phyloP scores from a whole-genome alignment of 2,797 vertebrate genomes.

The Microctenopoma stevenorrisi region DNA sequence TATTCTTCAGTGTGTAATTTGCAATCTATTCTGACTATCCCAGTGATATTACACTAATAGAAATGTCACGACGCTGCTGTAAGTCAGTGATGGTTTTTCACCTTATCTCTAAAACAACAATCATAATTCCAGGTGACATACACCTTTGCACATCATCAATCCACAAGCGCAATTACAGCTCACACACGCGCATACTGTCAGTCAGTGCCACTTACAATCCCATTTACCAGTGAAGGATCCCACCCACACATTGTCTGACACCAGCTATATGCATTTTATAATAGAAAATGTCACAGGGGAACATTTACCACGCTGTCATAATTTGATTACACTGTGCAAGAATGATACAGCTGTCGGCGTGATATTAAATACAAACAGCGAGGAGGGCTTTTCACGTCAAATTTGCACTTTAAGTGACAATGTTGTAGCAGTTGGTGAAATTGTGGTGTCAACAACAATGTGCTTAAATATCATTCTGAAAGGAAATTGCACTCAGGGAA shows the following conservation, averaged over 20 bases:
- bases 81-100: slow-evolving; percentile 20
- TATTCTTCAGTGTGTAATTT: not conserved
- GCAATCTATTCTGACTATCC: not conserved
- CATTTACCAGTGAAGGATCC: slow-evolving; percentile 67
- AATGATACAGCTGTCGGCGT: slow-evolving; percentile 77
- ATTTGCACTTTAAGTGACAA: slow-evolving; percentile 77
- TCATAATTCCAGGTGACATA: slow-evolving; percentile 64
- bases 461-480: slow-evolving; percentile 68
- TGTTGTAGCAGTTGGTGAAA: slow-evolving; percentile 66
- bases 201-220: slow-evolving; percentile 74
- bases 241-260: slow-evolving; percentile 75
- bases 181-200: slow-evolving; percentile 58
- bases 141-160: slow-evolving; percentile 71
- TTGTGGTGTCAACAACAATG: slow-evolving; percentile 78
- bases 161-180: slow-evolving; percentile 67
- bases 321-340: slow-evolving; percentile 78
- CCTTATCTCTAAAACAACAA: slow-evolving; percentile 43
- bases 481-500: slow-evolving; percentile 58
- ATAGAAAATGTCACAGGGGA: slow-evolving; percentile 79
- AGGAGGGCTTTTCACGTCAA: slow-evolving; percentile 66
- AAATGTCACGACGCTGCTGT: slow-evolving; percentile 39
- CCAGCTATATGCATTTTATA: slow-evolving; percentile 74
- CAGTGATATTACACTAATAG: slow-evolving; percentile 15
- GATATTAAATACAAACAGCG: slow-evolving; percentile 75
- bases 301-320: slow-evolving; percentile 77